These are phyloP conservation scores for Phalacrocorax brasilianus DNA, from an alignment of 2,113 vertebrate genomes.

Conservation along the genomic window DNA sequence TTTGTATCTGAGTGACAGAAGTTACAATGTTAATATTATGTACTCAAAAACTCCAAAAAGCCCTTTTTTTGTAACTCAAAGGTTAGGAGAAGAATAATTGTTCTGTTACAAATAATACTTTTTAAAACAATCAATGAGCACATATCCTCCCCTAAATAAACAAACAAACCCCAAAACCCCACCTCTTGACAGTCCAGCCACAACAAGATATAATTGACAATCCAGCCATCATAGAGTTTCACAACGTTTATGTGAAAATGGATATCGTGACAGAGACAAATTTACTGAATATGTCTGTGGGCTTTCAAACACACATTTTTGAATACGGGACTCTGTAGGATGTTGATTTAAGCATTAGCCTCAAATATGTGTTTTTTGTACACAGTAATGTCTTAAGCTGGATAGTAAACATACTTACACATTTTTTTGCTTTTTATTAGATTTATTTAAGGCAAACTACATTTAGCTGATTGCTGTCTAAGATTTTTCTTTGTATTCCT, in stretches of 20 bases:
- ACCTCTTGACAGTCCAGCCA: neutral
- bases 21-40: neutral
- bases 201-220: neutral
- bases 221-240: neutral
- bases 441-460: neutral
- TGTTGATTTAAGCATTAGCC: neutral
- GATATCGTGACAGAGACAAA: neutral
- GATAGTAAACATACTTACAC: neutral
- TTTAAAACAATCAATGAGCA: neutral
- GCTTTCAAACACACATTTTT: neutral
- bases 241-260: neutral
- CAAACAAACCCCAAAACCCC: neutral
- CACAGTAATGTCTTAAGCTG: neutral
- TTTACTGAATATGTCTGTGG: neutral
- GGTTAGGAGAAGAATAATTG: neutral
- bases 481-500: neutral
- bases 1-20: neutral
- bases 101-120: neutral
- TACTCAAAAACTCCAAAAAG: neutral
- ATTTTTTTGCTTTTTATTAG: neutral
- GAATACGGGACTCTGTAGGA: neutral
- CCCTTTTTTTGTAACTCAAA: neutral
- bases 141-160: fast-evolving
- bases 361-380: neutral
- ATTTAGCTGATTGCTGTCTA: neutral